Base-by-base conservation (phyloP, 2,888 invertebrate genomes). In the Pachycephus smyrnensis region DNA sequence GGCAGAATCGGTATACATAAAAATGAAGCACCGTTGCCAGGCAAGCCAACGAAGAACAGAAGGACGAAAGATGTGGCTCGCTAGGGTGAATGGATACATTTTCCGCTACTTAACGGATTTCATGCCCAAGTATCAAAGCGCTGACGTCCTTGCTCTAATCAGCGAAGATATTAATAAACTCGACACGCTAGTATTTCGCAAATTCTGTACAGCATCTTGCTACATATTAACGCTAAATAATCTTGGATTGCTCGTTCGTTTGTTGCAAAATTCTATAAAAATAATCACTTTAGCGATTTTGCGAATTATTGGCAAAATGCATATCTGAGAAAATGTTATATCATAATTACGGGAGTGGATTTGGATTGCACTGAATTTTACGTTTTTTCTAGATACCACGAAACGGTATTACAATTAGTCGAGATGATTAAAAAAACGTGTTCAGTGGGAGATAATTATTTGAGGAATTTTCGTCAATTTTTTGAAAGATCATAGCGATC, bases 81-180 rank as follows among this genome's bases (percentile, higher is more conserved):
- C 80, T 84, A 86, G 86, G 84, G 83, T 86, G 88, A 87, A 86
- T 83, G 83, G 82, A 85, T 86, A 89, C 84, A 89, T 89, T 90
- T 90, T 88, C 89, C 90, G 89, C 89, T 89, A 89, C 87, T 90
- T 90, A 89, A 84, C 82, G 87, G 86, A 89, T 90, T 90, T 89
- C 84, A 89, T 87, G 88, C 88, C 87, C 85, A 84, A 84, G 83
- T 86, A 80, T 89, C 89, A 89, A 90, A 90, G 89, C 84, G 85
- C 81, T 80, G 76, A 80, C 84, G 88, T 86, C 88, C 89, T 89
- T 87, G 89, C 85, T 85, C 84, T 85, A 85, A 89, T 87, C 84
- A 84, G 79, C 80, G n/a, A 55, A 68, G 76, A 79, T 75, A 79
- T 79, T 76, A 78, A 77, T 80, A 80, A 76, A 68, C 68, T 73